A percentile compares a stretch with the other conserved stretches of the same genome.
Conservation (phyloP, 2,888 invertebrate genomes). For the Platycnemis pennipes region DNA sequence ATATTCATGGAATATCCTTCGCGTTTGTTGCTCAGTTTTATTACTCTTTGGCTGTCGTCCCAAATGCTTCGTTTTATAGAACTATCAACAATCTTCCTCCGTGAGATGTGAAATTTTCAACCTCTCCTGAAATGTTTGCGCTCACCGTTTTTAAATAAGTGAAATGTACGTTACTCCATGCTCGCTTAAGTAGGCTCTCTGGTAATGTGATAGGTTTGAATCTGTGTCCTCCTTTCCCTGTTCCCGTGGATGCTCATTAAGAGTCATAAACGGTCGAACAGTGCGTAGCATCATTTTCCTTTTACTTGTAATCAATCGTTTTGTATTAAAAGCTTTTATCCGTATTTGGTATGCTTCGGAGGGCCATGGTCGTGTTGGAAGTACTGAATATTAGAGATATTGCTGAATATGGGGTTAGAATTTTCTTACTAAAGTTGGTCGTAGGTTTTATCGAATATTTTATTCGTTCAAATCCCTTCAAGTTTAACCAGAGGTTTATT, state of each 20-base stretch:
- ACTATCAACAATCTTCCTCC: neutral
- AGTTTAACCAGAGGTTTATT: neutral
- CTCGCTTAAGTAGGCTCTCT: neutral
- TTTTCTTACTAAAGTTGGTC: neutral
- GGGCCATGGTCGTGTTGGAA: neutral
- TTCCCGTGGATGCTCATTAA: neutral
- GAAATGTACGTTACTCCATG: neutral
- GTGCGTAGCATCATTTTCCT: neutral
- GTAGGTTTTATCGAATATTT: neutral
- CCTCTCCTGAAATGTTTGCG: neutral
- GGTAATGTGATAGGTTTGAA: neutral
- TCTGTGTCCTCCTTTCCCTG: neutral
- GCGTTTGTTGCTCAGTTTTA: neutral
- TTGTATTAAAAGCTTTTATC: neutral
- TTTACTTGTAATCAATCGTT: neutral
- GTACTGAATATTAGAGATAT: neutral
- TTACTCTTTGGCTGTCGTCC: neutral
- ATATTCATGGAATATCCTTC: neutral
- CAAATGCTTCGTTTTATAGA: neutral
- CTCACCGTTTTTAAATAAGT: neutral
- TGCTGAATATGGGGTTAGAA: neutral
- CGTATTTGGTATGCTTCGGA: neutral
- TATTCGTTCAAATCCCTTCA: neutral
- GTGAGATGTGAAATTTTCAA: neutral
- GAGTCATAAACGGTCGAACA: neutral